Conservation (phyloP, 2,113 vertebrate genomes). For the Lagopus muta region DNA sequence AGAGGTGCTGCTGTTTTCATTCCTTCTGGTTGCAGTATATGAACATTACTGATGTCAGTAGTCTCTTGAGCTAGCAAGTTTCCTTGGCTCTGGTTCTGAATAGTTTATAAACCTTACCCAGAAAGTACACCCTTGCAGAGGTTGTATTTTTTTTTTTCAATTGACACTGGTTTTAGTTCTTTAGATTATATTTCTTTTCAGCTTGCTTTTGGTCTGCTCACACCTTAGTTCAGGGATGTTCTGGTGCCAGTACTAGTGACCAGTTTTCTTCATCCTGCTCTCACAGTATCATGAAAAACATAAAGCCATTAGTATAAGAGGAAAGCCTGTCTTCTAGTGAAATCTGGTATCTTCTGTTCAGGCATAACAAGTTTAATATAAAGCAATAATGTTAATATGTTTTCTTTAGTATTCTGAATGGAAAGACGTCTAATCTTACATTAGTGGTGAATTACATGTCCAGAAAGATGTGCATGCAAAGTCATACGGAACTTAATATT, state of each 20-base stretch:
- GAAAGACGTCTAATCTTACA: neutral
- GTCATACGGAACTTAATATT: neutral
- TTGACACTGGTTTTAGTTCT: neutral
- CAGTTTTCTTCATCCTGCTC: conserved; percentile 51
- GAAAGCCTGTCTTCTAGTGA: conserved; percentile 34
- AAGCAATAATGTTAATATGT: neutral
- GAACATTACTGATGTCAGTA: neutral
- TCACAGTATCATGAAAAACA: neutral
- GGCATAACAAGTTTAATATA: neutral
- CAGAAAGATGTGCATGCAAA: neutral
- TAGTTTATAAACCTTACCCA: conserved; percentile 1
- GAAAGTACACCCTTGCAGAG: neutral
- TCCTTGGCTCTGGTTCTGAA: conserved; percentile 16
- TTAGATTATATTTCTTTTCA: neutral
- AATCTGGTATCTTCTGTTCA: neutral
- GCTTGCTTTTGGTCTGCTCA: conserved; percentile 28
- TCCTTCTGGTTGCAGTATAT: neutral
- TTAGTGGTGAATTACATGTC: neutral
- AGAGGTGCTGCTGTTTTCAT: neutral
- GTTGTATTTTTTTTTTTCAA: neutral
- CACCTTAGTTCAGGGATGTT: neutral
- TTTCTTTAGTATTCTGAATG: neutral
- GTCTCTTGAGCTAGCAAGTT: neutral
- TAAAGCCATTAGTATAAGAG: conserved; percentile 33
- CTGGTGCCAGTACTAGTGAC: neutral